Conservation (phyloP, 2,113 vertebrate species). For the Nyctereutes procyonoides region DNA sequence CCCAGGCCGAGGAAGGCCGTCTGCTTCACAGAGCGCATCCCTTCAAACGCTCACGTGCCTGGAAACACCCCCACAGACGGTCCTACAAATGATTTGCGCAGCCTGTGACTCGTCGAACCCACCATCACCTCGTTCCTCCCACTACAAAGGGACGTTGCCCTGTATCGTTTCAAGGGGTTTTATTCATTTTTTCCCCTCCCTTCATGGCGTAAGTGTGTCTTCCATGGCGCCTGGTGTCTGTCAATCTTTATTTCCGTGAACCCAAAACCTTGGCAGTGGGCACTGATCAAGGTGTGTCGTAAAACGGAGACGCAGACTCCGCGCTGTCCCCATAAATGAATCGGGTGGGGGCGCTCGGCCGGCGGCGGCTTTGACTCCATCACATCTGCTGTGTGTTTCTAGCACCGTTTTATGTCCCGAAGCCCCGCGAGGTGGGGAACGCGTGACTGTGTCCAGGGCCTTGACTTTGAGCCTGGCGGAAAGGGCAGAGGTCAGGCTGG, state of each 20-base stretch:
- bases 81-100: no score
- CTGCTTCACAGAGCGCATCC: background rate
- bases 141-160: background rate
- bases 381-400: background rate
- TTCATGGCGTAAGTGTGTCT: no score
- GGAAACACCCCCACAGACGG: background rate
- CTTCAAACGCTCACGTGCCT: background rate
- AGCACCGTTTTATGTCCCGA: background rate
- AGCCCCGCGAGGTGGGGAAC: background rate
- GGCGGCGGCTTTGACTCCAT: background rate
- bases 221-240: no score
- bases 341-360: rapidly evolving
- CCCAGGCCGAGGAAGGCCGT: background rate
- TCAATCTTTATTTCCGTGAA: background rate
- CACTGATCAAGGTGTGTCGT: background rate
- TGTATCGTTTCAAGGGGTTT: background rate
- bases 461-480: background rate
- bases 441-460: background rate
- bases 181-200: no score
- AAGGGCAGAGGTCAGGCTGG: background rate
- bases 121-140: background rate
- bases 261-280: background rate
- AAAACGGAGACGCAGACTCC: background rate
- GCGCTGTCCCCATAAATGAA: background rate
- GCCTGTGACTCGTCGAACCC: background rate